Conservation (phyloP, 1,140 invertebrate genomes). For the Drosophila orosa region DNA sequence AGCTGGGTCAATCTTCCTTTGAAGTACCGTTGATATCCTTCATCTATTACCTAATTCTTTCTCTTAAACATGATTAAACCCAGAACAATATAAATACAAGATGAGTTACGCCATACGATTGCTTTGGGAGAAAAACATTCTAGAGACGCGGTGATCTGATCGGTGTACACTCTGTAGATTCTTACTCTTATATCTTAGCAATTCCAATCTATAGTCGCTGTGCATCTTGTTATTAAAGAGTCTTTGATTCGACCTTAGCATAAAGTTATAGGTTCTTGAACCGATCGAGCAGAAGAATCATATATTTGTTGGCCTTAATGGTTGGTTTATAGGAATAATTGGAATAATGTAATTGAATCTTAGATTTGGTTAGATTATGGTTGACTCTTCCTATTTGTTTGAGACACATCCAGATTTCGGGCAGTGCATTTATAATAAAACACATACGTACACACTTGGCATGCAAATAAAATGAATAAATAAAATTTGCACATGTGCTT, state of each 20-base stretch:
- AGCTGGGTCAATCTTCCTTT: too few species aligned
- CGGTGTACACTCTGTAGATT: too few species aligned
- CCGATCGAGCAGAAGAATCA: not conserved
- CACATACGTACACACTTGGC: slow-evolving; percentile 53
- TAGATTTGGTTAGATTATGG: not conserved
- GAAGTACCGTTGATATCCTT: not conserved
- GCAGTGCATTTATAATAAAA: slow-evolving; percentile 54
- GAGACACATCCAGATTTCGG: not conserved
- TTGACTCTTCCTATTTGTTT: not conserved
- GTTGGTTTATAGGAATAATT: not conserved
- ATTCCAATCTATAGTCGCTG: not conserved
- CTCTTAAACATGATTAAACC: too few species aligned
- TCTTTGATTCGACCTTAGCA: not conserved
- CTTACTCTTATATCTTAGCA: too few species aligned
- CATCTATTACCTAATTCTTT: not conserved
- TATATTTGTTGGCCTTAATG: not conserved
- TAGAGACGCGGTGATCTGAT: too few species aligned
- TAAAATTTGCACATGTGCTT: slow-evolving; percentile 78
- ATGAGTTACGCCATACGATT: too few species aligned
- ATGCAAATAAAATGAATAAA: slow-evolving; percentile 83
- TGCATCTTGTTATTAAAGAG: not conserved
- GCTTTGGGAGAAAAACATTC: too few species aligned
- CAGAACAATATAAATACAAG: too few species aligned
- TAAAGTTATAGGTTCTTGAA: not conserved
- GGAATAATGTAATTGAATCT: not conserved